Percentiles rank a stretch among this genome's conserved stretches.
These are phyloP conservation scores for Lasiurus cinereus DNA, from an alignment of 2,113 vertebrate species.

Conservation along the genomic window DNA sequence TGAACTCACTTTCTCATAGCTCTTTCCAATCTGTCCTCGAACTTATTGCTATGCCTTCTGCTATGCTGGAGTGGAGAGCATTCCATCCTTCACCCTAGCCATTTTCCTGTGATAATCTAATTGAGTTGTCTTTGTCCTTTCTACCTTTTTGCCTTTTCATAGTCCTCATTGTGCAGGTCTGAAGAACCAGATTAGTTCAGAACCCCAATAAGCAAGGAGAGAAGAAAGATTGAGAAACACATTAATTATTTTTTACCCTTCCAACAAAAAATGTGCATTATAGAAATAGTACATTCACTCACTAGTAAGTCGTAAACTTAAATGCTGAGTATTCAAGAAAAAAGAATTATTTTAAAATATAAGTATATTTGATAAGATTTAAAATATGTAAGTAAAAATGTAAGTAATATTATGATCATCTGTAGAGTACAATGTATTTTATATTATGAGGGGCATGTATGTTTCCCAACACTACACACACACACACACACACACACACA, in stretches of 20 bases:
- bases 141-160: background rate
- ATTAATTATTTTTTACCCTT: background rate
- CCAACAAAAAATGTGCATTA: background rate
- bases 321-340: background rate
- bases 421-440: background rate
- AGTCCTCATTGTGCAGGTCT: background rate
- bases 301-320: background rate
- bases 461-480: background rate
- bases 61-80: background rate
- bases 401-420: background rate
- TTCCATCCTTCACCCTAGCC: background rate
- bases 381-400: background rate
- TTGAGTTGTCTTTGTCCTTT: background rate
- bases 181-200: background rate
- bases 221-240: background rate
- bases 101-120: background rate
- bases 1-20: background rate
- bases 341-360: background rate
- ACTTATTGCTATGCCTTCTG: background rate
- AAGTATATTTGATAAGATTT: background rate
- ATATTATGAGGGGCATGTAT: background rate
- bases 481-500: too few relatives aligned
- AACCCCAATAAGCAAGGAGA: background rate
- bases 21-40: background rate
- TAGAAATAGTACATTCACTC: background rate